These are phyloP conservation scores for Arizona elegans DNA, from an alignment of 2,113 vertebrate species.

Conservation along the genomic window DNA sequence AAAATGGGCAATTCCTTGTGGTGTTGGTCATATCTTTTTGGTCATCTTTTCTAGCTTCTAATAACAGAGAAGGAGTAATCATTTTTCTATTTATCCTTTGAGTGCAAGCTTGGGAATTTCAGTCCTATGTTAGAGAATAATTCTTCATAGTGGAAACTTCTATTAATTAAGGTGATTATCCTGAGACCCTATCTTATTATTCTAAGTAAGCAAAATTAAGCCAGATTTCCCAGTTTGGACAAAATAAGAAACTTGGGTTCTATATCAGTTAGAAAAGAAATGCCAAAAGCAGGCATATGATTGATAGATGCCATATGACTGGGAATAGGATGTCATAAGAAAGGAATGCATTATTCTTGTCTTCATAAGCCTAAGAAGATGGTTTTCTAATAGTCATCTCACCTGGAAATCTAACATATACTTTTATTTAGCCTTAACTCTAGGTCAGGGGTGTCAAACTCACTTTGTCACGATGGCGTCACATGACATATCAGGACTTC, in stretches of 20 bases:
- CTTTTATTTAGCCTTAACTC: background rate
- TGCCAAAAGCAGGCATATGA: background rate
- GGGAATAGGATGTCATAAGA: background rate
- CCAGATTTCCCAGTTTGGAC: background rate
- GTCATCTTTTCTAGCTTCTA: background rate
- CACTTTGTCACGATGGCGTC: no score
- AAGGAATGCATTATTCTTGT: background rate
- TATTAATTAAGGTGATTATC: background rate
- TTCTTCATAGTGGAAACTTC: background rate
- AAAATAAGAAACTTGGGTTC: background rate
- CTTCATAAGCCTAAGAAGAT: background rate
- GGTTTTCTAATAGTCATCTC: background rate
- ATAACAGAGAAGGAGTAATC: background rate
- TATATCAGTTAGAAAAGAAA: background rate
- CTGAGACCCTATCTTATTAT: background rate
- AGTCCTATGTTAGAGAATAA: background rate
- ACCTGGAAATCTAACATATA: background rate
- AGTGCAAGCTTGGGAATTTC: background rate
- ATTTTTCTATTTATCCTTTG: background rate
- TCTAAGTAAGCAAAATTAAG: background rate
- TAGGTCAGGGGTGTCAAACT: background rate
- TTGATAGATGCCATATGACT: background rate
- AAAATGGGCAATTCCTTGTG: background rate
- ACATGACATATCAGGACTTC: no score
- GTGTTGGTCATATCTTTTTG: background rate